Evolutionary conservation across 2,888 invertebrate species (phyloP).

Genomic region (Maniola hyperantus): DNA sequence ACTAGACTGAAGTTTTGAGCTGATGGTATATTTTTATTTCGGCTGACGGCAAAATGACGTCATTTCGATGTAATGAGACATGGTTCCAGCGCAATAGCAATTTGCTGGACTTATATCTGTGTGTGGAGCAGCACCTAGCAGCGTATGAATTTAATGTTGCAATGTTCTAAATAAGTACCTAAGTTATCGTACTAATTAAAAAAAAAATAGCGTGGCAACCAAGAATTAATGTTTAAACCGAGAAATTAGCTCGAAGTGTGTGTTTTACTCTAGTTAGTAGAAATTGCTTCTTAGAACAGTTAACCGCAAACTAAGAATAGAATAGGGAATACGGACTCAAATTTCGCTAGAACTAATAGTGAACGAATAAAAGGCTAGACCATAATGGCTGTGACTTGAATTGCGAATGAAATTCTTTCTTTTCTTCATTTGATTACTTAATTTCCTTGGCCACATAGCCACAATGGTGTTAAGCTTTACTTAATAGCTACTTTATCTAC

Average conservation of each 20-base stretch:
- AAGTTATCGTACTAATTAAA: no score
- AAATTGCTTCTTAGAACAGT: constrained; percentile 52
- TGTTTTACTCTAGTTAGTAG: constrained; percentile 45
- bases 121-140: no score
- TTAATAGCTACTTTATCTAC: no score
- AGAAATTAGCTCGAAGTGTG: constrained; percentile 18
- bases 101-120: no score
- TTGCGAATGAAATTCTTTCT: constrained; percentile 4
- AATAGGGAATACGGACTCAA: constrained; percentile 33
- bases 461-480: constrained; percentile 5
- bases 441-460: constrained; percentile 12
- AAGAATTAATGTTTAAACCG: constrained; percentile 7
- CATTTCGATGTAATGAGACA: no score
- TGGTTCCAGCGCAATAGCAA: no score
- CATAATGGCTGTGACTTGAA: neutral
- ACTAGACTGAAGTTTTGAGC: no score
- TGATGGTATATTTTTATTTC: no score
- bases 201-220: neutral
- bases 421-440: constrained; percentile 19
- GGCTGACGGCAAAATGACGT: no score
- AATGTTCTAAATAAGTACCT: no score
- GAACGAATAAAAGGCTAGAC: constrained; percentile 28
- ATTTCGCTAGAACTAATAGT: constrained; percentile 30
- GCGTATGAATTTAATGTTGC: no score
- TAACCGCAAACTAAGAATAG: constrained; percentile 42